phyloP scores from a whole-genome alignment of 1,140 invertebrate species.

The Lethrus apterus region DNA sequence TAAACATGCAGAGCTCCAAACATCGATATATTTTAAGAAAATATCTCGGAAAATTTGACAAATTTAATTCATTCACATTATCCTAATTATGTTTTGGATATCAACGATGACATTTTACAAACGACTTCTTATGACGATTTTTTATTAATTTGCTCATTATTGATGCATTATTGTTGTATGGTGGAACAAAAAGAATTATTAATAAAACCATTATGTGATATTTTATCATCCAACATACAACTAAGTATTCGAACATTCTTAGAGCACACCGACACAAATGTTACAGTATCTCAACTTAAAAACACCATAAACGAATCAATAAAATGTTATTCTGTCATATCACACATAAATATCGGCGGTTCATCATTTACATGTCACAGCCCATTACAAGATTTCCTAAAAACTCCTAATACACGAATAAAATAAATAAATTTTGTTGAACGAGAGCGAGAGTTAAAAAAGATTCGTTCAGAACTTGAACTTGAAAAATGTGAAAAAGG shows the following conservation, averaged over 20 bases:
- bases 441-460: slow-evolving; percentile 29
- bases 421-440: slow-evolving; percentile 25
- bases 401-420: slow-evolving; percentile 28
- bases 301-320: slow-evolving; percentile 21
- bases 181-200: slow-evolving; percentile 28
- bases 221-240: slow-evolving; percentile 27
- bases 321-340: slow-evolving; percentile 13
- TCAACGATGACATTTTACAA: slow-evolving; percentile 23
- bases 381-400: slow-evolving; percentile 32
- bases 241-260: slow-evolving; percentile 32
- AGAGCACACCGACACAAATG: slow-evolving; percentile 25
- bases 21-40: background rate
- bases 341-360: slow-evolving; percentile 10
- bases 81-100: slow-evolving; percentile 24
- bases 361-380: slow-evolving; percentile 19
- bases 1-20: too few relatives aligned
- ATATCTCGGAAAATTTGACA: background rate
- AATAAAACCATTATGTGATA: slow-evolving; percentile 31
- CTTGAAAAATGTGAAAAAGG: slow-evolving; percentile 32
- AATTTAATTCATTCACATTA: slow-evolving; percentile 30
- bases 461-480: slow-evolving; percentile 28
- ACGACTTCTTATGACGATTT: slow-evolving; percentile 26
- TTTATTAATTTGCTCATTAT: slow-evolving; percentile 28
- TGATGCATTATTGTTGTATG: slow-evolving; percentile 36
- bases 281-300: slow-evolving; percentile 27